Percentiles rank a stretch among this genome's conserved stretches.
Evolutionary conservation across 2,113 vertebrate genomes (phyloP).

Genomic region (Spilogale gracilis): DNA sequence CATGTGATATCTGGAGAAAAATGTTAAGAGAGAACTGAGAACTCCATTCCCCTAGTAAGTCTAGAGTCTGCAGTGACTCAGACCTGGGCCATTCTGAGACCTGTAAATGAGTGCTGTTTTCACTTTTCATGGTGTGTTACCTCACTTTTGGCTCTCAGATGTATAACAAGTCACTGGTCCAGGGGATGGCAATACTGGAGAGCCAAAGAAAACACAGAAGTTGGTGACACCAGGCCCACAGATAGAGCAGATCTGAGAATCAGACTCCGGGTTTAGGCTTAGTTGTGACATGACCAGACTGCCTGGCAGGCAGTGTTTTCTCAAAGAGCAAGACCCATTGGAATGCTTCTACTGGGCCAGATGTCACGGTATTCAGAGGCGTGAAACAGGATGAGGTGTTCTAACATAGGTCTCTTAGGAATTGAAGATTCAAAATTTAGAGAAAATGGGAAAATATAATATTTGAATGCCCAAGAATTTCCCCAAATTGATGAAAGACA

Average conservation of each 20-base stretch:
- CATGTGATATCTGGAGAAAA: background rate
- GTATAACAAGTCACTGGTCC: conserved; percentile 79
- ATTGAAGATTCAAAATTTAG: background rate
- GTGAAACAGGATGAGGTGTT: background rate
- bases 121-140: conserved; percentile 87
- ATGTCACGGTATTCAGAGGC: background rate
- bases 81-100: conserved; percentile 36
- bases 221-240: conserved; percentile 89
- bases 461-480: background rate
- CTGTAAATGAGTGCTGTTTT: conserved; percentile 84
- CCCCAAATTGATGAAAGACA: background rate
- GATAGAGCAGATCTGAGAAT: conserved; percentile 94
- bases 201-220: conserved; percentile 90
- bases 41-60: conserved; percentile 74
- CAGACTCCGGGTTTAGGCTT: conserved; percentile 90
- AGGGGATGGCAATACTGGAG: conserved; percentile 85
- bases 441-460: background rate
- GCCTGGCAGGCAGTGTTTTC: conserved; percentile 92
- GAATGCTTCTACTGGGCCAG: conserved; percentile 92
- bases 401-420: background rate
- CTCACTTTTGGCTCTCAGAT: conserved; percentile 87
- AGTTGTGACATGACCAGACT: conserved; percentile 93
- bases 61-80: conserved; percentile 79
- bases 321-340: conserved; percentile 93
- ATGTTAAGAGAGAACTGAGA: background rate